Evolutionary conservation across 2,888 invertebrate genomes (phyloP), one percentile per base, ranked within the genome.

Genomic region (Anagyrus pseudococci): DNA sequence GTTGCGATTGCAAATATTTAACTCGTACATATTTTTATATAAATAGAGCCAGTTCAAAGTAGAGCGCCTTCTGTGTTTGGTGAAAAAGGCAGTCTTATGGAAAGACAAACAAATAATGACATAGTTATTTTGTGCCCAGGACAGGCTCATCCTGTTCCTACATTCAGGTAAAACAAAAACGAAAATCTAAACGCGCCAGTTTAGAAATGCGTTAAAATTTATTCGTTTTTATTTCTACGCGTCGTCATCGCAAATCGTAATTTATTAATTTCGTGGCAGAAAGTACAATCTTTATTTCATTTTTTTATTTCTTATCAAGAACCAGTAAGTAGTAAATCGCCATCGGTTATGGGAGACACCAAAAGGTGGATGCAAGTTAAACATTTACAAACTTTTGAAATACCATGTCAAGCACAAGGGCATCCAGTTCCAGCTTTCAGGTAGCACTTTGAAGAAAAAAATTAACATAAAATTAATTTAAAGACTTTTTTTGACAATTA

Each of bases 401-500:
- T 91, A 76, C 84, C 87, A 72, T 90, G 90, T 78, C 88, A 88
- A 79, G 89, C 89, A 52, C 90, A 90, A 82, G 87, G 86, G 71
- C 87, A 86, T 78, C 89, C 90, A 68, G 83, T 88, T 76, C 89
- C 89, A 67, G 82, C 84, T 76, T 89, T 88, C 86, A 89, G 88
- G 89, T 89, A 87, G 85, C 89, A 66, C 81, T 83, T 75, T 89
- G 88, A 86, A 88, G 88, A 89, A 89, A 86, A n/a, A 85, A 48
- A 29, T 55, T 13, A 2, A 19, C 6, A 50, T 13, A 4, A 17
- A 46, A 17, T 19, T n/a, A 19, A 22, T 37, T 37, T 37, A n/a
- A n/a, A n/a, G n/a, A n/a, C n/a, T n/a, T 4, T 37, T 25, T 17
- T 46, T 85, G n/a, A 15, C 23, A 8, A 40, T 20, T 54, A 4